phyloP scores from a whole-genome alignment of 2,888 invertebrate genomes.

The Punctoribates punctum region DNA sequence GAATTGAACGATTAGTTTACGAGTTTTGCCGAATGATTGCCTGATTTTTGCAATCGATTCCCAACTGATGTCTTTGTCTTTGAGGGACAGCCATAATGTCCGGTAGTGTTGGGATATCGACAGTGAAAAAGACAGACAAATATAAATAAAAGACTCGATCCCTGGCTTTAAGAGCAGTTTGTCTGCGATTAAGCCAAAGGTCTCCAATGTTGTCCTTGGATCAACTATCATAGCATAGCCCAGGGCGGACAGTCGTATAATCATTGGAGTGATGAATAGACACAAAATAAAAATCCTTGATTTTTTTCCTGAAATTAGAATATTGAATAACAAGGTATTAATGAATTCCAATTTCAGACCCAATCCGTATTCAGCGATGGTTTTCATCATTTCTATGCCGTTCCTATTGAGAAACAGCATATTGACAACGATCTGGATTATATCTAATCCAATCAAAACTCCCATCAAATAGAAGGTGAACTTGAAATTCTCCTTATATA shows the following conservation, averaged over 20 bases:
- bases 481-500: not conserved
- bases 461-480: not conserved
- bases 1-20: not conserved
- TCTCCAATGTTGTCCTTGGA: too few species aligned
- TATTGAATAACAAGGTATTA: too few species aligned
- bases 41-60: not conserved
- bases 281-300: too few species aligned
- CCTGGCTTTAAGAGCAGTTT: not conserved
- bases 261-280: too few species aligned
- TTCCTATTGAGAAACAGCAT: not conserved
- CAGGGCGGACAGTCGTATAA: too few species aligned
- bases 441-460: not conserved
- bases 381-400: not conserved
- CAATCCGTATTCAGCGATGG: not conserved
- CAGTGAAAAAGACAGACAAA: not conserved
- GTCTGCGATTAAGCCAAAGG: not conserved
- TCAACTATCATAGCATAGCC: too few species aligned
- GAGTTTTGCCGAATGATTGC: not conserved
- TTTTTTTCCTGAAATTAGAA: too few species aligned
- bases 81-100: not conserved
- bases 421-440: slow-evolving; percentile 2
- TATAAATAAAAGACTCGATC: not conserved
- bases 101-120: not conserved
- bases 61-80: not conserved
- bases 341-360: not conserved